phyloP scores from a whole-genome alignment of 2,797 vertebrate genomes.

The Antennarius maculatus region DNA sequence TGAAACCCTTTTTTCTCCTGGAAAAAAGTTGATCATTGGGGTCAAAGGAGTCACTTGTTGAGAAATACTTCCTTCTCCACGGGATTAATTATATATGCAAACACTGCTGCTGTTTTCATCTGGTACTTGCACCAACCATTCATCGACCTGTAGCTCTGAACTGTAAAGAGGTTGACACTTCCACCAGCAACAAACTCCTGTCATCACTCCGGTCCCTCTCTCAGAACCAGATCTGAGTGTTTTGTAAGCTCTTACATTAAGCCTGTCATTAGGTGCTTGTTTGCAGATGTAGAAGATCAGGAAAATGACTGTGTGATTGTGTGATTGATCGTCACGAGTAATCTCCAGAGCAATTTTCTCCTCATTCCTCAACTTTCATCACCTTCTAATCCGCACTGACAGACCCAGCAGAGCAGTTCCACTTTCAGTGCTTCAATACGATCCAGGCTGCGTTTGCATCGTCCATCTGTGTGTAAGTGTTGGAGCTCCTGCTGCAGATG shows the following conservation, averaged over 20 bases:
- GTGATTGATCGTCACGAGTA: slow-evolving; percentile 20
- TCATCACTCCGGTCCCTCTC: slow-evolving; percentile 5
- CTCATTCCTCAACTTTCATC: slow-evolving; percentile 10
- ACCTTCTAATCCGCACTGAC: slow-evolving; percentile 12
- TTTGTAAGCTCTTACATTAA: slow-evolving; percentile 5
- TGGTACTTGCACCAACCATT: background rate
- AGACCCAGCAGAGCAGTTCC: slow-evolving; percentile 39
- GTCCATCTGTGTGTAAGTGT: slow-evolving; percentile 1
- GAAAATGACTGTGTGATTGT: slow-evolving; percentile 21
- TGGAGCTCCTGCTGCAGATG: slow-evolving; percentile 8
- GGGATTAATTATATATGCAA: background rate
- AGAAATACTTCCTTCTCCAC: background rate
- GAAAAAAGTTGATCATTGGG: slow-evolving; percentile 1
- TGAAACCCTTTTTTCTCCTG: slow-evolving; percentile 28
- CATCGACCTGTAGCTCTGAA: background rate
- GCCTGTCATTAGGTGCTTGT: slow-evolving; percentile 26
- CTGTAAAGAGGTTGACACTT: slow-evolving; percentile 19
- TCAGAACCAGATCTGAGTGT: slow-evolving; percentile 9
- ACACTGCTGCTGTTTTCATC: slow-evolving; percentile 7
- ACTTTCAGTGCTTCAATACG: slow-evolving; percentile 33
- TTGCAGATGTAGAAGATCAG: slow-evolving; percentile 7
- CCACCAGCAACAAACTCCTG: slow-evolving; percentile 8
- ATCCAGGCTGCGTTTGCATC: slow-evolving; percentile 37
- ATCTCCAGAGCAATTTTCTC: slow-evolving; percentile 4
- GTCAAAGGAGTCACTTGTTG: background rate